Evolutionary conservation across 2,888 invertebrate genomes (phyloP), one percentile per base, ranked within the genome.

Genomic region (Scaptomyza cyrtandrae): DNA sequence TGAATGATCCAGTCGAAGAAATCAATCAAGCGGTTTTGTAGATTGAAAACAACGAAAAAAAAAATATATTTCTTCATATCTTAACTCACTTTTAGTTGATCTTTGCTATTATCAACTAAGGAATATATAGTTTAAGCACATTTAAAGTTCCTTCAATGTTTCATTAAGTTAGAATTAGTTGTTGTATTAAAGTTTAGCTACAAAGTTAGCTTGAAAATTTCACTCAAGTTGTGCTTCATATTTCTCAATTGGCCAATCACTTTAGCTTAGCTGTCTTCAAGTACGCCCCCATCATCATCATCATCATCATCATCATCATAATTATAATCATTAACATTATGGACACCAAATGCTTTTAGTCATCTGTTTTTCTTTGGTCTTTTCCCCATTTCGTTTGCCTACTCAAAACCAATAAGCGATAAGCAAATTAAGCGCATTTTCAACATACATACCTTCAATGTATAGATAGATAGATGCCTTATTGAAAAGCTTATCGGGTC

Each of bases 301-400:
- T n/a, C n/a, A 24, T 24, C 24, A 24, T 14, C 14, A 31, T 6
- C 9, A n/a, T 37, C n/a, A 71, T 56, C 37, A 55, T 60, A 37
- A 75, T 63, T 56, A 78, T 75, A 41, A 68, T 49, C 64, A 55
- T 74, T 54, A 67, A 75, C 65, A 67, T 67, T 67, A 50, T 50
- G 43, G 66, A 65, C 55, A 62, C 66, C 69, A 82, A 86, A 88
- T 86, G 83, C 83, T 84, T 84, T 84, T 88, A 85, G 85, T 86
- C 85, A 85, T 88, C 85, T 88, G 88, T 41, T 68, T 83, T 74
- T 49, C 14, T n/a, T 41, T 41, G 11, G n/a, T 24, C 2, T 24
- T 24, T 24, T 3, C 57, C 41, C 35, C 43, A 13, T 37, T 33
- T 2, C 10, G 33, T 3, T 6, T 7, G 3, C 5, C 41, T 27